These are phyloP conservation scores for Pempheris klunzingeri DNA, from an alignment of 2,797 vertebrate species.

Conservation along the genomic window DNA sequence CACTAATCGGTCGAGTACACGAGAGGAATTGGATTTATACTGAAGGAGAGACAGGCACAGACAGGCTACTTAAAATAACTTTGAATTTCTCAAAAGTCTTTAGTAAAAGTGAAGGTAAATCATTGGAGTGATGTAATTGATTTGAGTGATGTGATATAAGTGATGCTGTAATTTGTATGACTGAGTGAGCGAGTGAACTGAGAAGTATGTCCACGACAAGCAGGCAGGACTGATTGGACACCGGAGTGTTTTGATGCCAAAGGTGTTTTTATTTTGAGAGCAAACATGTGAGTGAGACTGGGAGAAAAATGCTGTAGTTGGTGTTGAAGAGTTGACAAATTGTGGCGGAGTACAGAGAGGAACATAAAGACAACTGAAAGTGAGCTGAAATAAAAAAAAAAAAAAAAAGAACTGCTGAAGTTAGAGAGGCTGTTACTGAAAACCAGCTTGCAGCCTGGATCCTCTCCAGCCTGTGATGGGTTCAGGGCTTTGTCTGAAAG, in stretches of 20 bases:
- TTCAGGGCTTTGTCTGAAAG: constrained; percentile 32
- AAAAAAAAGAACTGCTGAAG: background rate
- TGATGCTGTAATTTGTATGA: background rate
- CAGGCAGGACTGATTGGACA: background rate
- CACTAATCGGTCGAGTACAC: background rate
- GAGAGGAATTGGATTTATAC: background rate
- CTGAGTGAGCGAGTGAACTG: background rate
- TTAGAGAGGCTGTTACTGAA: constrained; percentile 9
- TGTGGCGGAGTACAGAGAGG: background rate
- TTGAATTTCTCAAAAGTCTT: background rate
- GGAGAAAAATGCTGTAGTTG: constrained; percentile 11
- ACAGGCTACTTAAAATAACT: background rate
- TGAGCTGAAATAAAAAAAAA: background rate
- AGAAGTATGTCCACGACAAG: background rate
- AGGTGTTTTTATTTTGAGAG: constrained; percentile 11
- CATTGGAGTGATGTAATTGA: background rate
- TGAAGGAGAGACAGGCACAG: too few relatives aligned
- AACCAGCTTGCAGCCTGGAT: constrained; percentile 14
- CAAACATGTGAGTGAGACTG: constrained; percentile 3
- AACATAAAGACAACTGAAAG: background rate
- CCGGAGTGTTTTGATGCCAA: background rate
- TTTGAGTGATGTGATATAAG: background rate
- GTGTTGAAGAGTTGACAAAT: constrained; percentile 33
- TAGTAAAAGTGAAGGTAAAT: background rate
- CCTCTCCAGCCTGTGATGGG: constrained; percentile 1